Evolutionary conservation across 2,797 vertebrate genomes (phyloP), one percentile per base, ranked within the genome.

Genomic region (Sparidentex hasta): DNA sequence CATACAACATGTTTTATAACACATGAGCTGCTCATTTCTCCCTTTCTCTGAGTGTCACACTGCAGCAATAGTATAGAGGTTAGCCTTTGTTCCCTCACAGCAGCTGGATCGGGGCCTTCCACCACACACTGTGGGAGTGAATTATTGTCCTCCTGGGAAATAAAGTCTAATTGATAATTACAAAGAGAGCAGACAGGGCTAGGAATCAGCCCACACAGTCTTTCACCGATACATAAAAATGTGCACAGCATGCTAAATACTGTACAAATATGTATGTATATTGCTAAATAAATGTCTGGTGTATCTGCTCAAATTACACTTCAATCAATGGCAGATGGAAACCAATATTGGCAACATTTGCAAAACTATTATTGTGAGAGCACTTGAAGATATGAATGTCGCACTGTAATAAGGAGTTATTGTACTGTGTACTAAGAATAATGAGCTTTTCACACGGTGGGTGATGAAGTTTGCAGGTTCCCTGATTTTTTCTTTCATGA

Each of bases 121-220:
- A 71, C 67, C 83, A 62, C 81, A 86, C 83, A 84, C 68, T 52
- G 70, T 76, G 70, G 81, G 67, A 80, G 81, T 84, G 86, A 90
- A 81, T 90, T 93, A 89, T 82, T 85, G 81, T 84, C 76, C 92
- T 83, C 81, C 67, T 46, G 90, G 88, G 88, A 93, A 90, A 91
- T 92, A 87, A 89, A 85, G 75, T 86, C 87, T 90, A 92, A 94
- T 93, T 93, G 91, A 93, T 93, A 92, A 93, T 93, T 92, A 90
- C 78, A 88, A 76, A 88, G 79, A 84, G 86, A 89, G 87, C 88
- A 89, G 78, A 82, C 21, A 76, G 70, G 80, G 70, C 72, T 14
- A 74, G 71, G 78, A 90, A 74, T 77, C 59, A 43, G 80, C 87
- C 86, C 83, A 83, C 80, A 79, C 71, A 81, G 65, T 82, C 80